Conservation (phyloP, 2,797 vertebrate species). For the Coracias cyanogaster region DNA sequence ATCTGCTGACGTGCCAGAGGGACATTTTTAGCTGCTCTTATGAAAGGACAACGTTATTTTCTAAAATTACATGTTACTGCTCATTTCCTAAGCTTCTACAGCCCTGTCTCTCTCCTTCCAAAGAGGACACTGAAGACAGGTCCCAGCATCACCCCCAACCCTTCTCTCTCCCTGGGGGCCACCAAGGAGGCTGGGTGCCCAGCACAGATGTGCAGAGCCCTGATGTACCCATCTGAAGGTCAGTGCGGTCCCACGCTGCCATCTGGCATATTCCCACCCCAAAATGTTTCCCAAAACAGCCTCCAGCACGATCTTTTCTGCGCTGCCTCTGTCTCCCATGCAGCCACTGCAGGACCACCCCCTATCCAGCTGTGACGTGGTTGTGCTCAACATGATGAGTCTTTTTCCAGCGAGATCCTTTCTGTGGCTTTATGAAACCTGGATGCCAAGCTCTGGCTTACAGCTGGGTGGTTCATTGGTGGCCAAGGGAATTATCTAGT, state of each 20-base stretch:
- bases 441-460: background rate
- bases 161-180: background rate
- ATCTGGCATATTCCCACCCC: background rate
- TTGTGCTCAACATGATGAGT: background rate
- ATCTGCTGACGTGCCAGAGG: background rate
- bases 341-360: background rate
- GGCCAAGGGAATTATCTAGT: background rate
- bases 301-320: background rate
- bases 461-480: background rate
- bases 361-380: background rate
- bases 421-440: background rate
- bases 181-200: background rate
- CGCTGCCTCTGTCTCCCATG: background rate
- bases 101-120: background rate
- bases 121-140: background rate
- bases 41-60: background rate
- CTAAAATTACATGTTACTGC: background rate
- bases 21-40: slow-evolving; percentile 45
- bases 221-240: slow-evolving; percentile 36
- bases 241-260: background rate
- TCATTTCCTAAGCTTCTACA: background rate
- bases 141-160: background rate
- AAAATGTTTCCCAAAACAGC: background rate
- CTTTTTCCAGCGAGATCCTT: background rate
- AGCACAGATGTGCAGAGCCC: background rate